Percentiles rank a stretch among this genome's conserved stretches.
Evolutionary conservation across 2,797 vertebrate species (phyloP).

Genomic region (Myotis daubentonii): DNA sequence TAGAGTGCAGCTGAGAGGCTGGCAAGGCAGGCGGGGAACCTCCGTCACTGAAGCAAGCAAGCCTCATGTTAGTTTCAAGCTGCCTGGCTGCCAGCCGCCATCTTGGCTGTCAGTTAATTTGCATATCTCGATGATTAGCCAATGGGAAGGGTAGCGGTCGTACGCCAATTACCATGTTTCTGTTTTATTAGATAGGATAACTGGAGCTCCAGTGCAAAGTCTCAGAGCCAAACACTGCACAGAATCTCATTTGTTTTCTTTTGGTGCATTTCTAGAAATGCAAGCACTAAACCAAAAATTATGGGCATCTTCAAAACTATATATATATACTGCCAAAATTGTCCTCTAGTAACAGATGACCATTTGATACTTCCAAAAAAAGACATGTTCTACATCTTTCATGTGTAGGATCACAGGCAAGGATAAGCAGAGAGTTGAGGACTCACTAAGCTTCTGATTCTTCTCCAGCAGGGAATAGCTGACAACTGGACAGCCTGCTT

Average conservation of each 20-base stretch:
- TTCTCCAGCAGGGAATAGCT: neutral
- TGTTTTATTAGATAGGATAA: no score
- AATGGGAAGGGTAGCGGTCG: no score
- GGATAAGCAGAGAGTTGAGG: neutral
- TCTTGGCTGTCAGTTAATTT: no score
- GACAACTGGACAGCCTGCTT: neutral
- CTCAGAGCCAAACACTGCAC: neutral
- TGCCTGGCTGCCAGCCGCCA: no score
- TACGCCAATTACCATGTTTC: no score
- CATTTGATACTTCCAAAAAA: neutral
- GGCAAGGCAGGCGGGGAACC: no score
- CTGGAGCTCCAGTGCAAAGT: neutral
- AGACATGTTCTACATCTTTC: neutral
- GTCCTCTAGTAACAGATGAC: neutral
- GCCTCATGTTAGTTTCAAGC: no score
- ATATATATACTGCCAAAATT: neutral
- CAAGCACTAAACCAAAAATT: slow-evolving; percentile 8
- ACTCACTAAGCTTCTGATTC: neutral
- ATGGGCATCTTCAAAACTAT: neutral
- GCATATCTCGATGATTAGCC: no score
- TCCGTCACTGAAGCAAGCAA: no score
- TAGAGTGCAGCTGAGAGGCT: no score
- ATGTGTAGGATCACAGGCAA: neutral
- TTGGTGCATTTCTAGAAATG: slow-evolving; percentile 45
- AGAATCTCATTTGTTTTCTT: slow-evolving; percentile 12